These are phyloP conservation scores for Littorina saxatilis DNA, from an alignment of 1,140 invertebrate genomes.

Conservation along the genomic window DNA sequence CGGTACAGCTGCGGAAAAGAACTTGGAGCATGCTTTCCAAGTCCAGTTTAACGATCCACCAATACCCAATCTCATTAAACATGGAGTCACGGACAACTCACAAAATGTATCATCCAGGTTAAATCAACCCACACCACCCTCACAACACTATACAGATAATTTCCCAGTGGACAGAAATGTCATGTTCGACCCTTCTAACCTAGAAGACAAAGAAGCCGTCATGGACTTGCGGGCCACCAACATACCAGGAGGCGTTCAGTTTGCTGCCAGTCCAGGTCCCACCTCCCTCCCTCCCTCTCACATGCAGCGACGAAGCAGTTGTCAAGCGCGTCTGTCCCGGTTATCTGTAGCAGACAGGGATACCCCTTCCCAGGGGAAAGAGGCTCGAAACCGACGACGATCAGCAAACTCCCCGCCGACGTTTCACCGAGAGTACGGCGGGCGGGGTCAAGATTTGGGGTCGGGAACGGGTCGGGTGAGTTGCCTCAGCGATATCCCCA, in stretches of 20 bases:
- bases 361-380: not conserved
- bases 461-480: constrained; percentile 3
- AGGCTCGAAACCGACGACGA: not conserved
- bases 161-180: not conserved
- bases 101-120: not conserved
- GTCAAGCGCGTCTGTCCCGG: constrained; percentile 14
- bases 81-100: not conserved
- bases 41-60: constrained; percentile 22
- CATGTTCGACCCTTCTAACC: not conserved
- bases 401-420: constrained; percentile 34
- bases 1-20: too few relatives aligned
- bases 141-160: not conserved
- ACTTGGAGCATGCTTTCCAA: not conserved
- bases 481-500: constrained; percentile 23
- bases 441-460: not conserved
- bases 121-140: not conserved
- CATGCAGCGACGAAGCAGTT: constrained; percentile 22
- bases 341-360: not conserved
- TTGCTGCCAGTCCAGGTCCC: not conserved
- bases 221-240: not conserved
- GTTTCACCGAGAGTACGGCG: constrained; percentile 21
- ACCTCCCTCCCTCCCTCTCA: not conserved
- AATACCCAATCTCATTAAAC: not conserved
- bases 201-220: not conserved
- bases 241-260: not conserved